Evolutionary conservation across 2,888 invertebrate species (phyloP).

Genomic region (Euzophera pinguis): DNA sequence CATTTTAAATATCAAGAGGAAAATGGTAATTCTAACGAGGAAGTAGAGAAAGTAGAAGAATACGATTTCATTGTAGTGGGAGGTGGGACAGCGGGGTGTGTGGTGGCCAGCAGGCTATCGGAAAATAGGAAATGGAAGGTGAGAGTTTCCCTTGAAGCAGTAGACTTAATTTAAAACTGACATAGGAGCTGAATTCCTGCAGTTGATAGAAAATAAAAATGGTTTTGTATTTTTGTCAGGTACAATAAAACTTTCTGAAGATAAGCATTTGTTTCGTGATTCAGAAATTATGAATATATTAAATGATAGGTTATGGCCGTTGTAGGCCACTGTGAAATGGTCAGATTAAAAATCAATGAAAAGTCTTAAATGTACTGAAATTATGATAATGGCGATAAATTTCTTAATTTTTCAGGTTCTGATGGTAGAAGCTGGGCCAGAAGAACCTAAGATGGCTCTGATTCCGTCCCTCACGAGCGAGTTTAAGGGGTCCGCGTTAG

Average conservation of each 20-base stretch:
- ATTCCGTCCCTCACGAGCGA: constrained; percentile 69
- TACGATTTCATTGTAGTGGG: constrained; percentile 68
- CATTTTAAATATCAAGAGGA: constrained; percentile 1
- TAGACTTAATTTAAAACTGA: too few relatives aligned
- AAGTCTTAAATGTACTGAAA: neutral
- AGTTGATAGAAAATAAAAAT: too few relatives aligned
- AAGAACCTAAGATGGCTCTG: constrained; percentile 64
- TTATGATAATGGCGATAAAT: neutral
- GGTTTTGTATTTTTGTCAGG: too few relatives aligned
- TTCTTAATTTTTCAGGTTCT: constrained; percentile 45
- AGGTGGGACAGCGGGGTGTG: constrained; percentile 69
- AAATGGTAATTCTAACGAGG: constrained; percentile 21
- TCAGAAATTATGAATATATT: too few relatives aligned
- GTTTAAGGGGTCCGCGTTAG: constrained; percentile 59
- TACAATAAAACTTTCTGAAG: too few relatives aligned
- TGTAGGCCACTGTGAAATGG: too few relatives aligned
- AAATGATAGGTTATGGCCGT: too few relatives aligned
- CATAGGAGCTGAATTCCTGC: too few relatives aligned
- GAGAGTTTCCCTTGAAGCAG: constrained; percentile 1
- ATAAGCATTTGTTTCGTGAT: too few relatives aligned
- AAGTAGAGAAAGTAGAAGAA: constrained; percentile 26
- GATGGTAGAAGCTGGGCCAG: constrained; percentile 62
- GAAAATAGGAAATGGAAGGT: constrained; percentile 71
- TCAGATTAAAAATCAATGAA: too few relatives aligned
- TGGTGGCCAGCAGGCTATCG: constrained; percentile 63